Evolutionary conservation across 2,797 vertebrate genomes (phyloP), one percentile per base, ranked within the genome.

Genomic region (Parauchenoglanis ngamensis): DNA sequence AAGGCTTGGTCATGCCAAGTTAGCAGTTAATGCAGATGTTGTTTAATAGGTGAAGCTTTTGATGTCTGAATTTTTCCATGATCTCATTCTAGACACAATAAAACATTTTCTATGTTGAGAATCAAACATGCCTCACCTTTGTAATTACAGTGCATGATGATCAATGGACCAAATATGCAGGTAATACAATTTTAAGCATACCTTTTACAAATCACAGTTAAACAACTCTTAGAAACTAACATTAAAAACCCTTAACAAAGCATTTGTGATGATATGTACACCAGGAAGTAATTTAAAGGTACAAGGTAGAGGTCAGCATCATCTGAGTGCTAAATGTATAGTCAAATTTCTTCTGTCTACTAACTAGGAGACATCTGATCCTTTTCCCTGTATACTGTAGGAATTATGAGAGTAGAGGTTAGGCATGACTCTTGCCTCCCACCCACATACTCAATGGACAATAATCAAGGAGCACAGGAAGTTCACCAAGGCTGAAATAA

Each of bases 51-150:
- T 88, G 86, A 85, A 63, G 65, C 72, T 90, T 90, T 92, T 90
- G 91, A 91, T 90, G 91, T 91, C 89, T 87, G 85, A 73, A 90
- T 90, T 90, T 91, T 92, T 92, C 91, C 91, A 91, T 92, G 90
- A 89, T 90, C 90, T 92, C 91, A 91, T 88, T 88, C 73, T 56
- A 88, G 70, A 90, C 85, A 90, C 88, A 90, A 89, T 88, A 90
- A 91, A 90, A 89, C 77, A 85, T 84, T 87, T 88, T 80, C 78
- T 65, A 78, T 88, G 65, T 63, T 80, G 79, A 85, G 82, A 87
- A 83, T 88, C 86, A 84, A 80, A 57, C 44, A 52, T 40, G 46
- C 81, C 52, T 75, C 44, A 49, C 63, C 79, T 88, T 89, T 70
- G 72, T 84, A 83, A 83, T 83, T 70, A 61, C 52, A 72, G 59